These are phyloP conservation scores for Cryptocheilus praepositus DNA, from an alignment of 2,888 invertebrate species.

Conservation along the genomic window DNA sequence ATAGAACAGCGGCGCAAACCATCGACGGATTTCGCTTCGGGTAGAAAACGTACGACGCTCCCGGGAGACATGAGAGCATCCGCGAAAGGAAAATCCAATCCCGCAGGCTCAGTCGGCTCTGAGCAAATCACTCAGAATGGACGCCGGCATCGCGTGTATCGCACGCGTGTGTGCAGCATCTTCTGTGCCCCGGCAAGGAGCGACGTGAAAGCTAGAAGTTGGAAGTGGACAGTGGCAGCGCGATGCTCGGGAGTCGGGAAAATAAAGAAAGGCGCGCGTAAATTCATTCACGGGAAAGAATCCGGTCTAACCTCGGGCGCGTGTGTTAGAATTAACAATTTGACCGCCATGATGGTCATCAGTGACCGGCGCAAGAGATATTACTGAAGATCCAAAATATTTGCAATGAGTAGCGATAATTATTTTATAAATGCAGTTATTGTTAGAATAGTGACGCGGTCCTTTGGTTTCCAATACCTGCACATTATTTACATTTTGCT, in stretches of 20 bases:
- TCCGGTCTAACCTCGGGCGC: slow-evolving; percentile 28
- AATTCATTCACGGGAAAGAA: slow-evolving; percentile 66
- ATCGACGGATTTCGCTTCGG: slow-evolving; percentile 6
- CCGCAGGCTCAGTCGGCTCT: slow-evolving; percentile 9
- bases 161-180: no score
- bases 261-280: slow-evolving; percentile 43
- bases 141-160: not conserved
- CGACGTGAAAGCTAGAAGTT: not conserved
- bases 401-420: no score
- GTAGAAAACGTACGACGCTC: slow-evolving; percentile 10
- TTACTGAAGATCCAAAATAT: no score
- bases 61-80: slow-evolving; percentile 28
- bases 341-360: no score
- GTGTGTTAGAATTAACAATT: no score
- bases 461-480: no score
- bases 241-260: not conserved
- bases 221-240: no score
- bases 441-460: no score
- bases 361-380: no score
- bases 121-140: slow-evolving; percentile 28
- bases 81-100: slow-evolving; percentile 26
- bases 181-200: not conserved
- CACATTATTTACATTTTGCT: no score
- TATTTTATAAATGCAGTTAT: no score
- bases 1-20: slow-evolving; percentile 36